A percentile compares a stretch with the other conserved stretches of the same genome.
phyloP scores from a whole-genome alignment of 2,113 vertebrate genomes.

The Paramisgurnus dabryanus region DNA sequence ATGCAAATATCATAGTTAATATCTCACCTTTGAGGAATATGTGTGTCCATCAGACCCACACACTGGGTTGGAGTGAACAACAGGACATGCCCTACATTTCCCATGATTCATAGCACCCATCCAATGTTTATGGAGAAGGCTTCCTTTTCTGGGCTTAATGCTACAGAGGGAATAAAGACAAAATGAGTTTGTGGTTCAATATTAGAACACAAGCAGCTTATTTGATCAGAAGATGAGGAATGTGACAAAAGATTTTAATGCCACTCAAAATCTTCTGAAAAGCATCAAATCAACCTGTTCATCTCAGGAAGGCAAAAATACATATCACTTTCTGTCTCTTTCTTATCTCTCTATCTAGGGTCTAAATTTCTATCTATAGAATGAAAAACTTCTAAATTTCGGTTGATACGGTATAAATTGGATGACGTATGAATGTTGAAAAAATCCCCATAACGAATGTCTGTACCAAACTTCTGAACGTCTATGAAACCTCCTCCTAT shows the following conservation, averaged over 20 bases:
- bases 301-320: too few relatives aligned
- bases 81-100: constrained; percentile 84
- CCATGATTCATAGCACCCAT: constrained; percentile 72
- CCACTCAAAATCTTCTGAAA: too few relatives aligned
- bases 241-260: constrained; percentile 2
- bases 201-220: not conserved
- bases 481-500: too few relatives aligned
- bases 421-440: too few relatives aligned
- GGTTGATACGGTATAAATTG: too few relatives aligned
- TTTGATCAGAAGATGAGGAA: not conserved
- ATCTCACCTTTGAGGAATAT: constrained; percentile 79
- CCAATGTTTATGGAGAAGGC: constrained; percentile 78
- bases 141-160: constrained; percentile 77
- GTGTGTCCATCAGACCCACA: constrained; percentile 89
- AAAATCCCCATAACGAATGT: too few relatives aligned
- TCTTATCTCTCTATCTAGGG: too few relatives aligned
- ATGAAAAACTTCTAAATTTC: too few relatives aligned
- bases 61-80: constrained; percentile 63
- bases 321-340: too few relatives aligned
- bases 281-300: too few relatives aligned
- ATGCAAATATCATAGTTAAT: not conserved
- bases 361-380: too few relatives aligned
- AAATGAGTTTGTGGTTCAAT: not conserved
- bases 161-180: constrained; percentile 41
- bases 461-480: too few relatives aligned